Evolutionary conservation across 2,888 invertebrate genomes (phyloP).

Genomic region (Amphimallon solstitiale): DNA sequence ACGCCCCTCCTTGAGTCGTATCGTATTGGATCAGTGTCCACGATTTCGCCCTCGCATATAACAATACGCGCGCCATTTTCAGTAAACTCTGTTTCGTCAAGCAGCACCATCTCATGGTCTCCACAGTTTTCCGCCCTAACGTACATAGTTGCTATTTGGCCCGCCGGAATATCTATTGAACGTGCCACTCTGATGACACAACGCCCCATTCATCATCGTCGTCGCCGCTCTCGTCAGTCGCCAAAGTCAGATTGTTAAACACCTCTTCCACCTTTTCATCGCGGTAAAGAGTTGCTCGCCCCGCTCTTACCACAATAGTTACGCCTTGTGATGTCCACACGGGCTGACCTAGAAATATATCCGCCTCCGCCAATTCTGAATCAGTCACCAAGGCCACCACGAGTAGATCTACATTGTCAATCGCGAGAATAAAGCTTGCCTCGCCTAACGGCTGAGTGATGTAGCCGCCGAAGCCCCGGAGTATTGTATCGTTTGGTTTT

Average conservation of each 20-base stretch:
- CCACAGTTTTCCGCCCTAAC: no score
- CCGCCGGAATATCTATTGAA: no score
- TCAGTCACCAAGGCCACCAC: conserved; percentile 24
- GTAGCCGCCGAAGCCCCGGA: conserved; percentile 34
- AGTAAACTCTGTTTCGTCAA: no score
- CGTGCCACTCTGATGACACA: no score
- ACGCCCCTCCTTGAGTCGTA: no score
- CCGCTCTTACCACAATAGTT: conserved; percentile 12
- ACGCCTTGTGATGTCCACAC: conserved; percentile 26
- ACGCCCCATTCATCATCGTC: no score
- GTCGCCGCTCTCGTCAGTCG: not conserved
- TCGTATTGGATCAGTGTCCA: no score
- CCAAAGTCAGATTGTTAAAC: not conserved
- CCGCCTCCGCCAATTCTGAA: conserved; percentile 28
- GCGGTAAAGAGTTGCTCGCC: conserved; percentile 35
- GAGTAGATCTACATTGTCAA: conserved; percentile 28
- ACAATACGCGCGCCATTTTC: no score
- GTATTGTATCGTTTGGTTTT: not conserved
- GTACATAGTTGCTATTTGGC: no score
- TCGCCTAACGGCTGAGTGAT: no score
- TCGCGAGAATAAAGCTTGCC: not conserved
- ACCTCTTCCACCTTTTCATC: conserved; percentile 15
- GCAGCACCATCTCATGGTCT: no score
- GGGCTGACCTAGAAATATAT: conserved; percentile 31
- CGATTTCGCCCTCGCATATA: no score